Evolutionary conservation across 2,797 vertebrate species (phyloP), one percentile per base, ranked within the genome.

Genomic region (Heliangelus exortis): DNA sequence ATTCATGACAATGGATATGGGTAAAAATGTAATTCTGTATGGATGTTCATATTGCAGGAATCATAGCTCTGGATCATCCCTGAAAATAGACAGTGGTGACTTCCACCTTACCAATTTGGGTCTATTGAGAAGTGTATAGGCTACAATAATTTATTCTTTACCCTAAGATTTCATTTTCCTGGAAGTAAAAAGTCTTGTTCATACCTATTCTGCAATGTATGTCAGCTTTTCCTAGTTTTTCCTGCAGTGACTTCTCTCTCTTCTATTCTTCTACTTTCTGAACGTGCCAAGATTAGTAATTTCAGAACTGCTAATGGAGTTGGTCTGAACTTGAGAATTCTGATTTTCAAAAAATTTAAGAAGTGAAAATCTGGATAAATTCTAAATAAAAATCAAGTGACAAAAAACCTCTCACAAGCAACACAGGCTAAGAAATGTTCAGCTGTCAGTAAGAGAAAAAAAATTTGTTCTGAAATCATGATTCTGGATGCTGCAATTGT

Each of bases 321-420:
- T 92, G 59, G 9, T 39, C 68, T 84, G 75, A 93, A 88, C 31
- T 43, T 65, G 11, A 79, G n/a, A 81, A 54, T 47, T 73, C 51
- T 86, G 33, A 54, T 90, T 72, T 75, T 87, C 43, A 79, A 58
- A 90, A 76, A 22, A 23, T 16, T 68, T 48, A 26, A 22, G n/a
- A 85, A 48, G 12, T 85, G 43, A 73, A 85, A 78, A 80, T 83
- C 15, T 71, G 26, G 9, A 63, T 58, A 77, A 2, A 29, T 74
- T 88, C 19, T 67, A 80, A 58, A 51, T 59, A 12, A 73, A 82
- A 91, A 55, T 15, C 31, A 61, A 78, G 6, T 28, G 41, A 68
- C 43, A 66, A 50, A 84, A 91, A 91, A 22, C 39, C 10, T 57
- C 14, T 34, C 67, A 51, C 14, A 58, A 73, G 12, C 3, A 81